Base-by-base conservation (phyloP, 2,113 vertebrate genomes). In the Sebastes schlegelii region DNA sequence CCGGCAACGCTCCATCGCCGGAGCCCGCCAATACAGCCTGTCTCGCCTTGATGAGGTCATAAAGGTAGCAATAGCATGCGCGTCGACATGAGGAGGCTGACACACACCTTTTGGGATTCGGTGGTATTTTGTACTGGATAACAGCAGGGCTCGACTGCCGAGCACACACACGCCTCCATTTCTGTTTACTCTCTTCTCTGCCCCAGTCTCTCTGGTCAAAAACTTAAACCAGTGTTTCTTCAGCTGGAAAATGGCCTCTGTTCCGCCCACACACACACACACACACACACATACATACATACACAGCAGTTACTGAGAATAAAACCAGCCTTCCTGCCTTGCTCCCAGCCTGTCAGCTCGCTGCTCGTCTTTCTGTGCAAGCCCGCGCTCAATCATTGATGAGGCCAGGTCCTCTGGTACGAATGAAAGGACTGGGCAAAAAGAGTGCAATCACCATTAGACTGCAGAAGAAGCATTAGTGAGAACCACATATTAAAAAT, bases 321-420 rank as follows among this genome's bases (percentile, higher is more conserved):
- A 92, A 85, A 91, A 84, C 49, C 62, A 40, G 77, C 65, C 51
- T 66, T 70, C 61, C 63, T 49, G 80, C 48, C 42, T 23, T 14
- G 42, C 42, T 67, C 65, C 49, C 61, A 49, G 61, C 82, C 79
- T 89, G 82, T 88, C 80, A 16, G 70, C 63, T 91, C 17, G 11
- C 82, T 60, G 62, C 85, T 79, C 66, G 43, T 89, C 83, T 87
- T 58, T 74, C 70, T 89, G 88, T 65, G 66, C 88, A 55, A 84
- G 61, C 78, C 74, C 13, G 5, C 19, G 64, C 83, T 91, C 78
- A 88, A 93, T 94, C 91, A 91, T 90, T 92, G 82, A 93, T 91
- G 90, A 92, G 76, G 70, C 73, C 54, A n/a, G 79, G 64, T 90
- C 75, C 84, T 92, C 70, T 83, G 84, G 82, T 87, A 86, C 58